Conservation (phyloP, 2,888 invertebrate species). For the Melanotus villosus region DNA sequence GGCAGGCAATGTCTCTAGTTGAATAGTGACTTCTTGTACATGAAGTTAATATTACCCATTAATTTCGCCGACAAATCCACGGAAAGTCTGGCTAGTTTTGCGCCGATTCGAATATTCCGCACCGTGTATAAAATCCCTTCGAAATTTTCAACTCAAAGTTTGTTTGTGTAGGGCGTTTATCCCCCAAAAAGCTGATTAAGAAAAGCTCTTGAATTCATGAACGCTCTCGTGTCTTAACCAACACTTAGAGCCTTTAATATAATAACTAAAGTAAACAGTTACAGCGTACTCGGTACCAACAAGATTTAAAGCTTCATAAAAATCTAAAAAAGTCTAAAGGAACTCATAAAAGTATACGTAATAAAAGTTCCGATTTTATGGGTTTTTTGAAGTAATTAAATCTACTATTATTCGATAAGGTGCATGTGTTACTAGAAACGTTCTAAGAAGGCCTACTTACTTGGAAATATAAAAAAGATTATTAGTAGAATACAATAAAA, state of each 20-base stretch:
- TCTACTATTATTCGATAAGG: too few relatives aligned
- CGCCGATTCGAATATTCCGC: not conserved
- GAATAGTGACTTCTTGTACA: slow-evolving; percentile 25
- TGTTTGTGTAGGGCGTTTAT: slow-evolving; percentile 22
- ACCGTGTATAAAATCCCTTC: slow-evolving; percentile 20
- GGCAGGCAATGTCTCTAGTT: slow-evolving; percentile 9
- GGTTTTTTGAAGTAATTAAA: too few relatives aligned
- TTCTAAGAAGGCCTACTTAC: too few relatives aligned
- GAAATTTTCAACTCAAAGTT: slow-evolving; percentile 20
- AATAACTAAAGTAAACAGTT: slow-evolving; percentile 30
- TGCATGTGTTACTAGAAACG: too few relatives aligned
- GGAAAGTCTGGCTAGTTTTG: slow-evolving; percentile 12
- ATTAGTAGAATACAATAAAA: too few relatives aligned
- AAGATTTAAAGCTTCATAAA: not conserved
- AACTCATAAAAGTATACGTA: not conserved
- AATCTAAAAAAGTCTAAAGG: not conserved
- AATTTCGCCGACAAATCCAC: slow-evolving; percentile 23
- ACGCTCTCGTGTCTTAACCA: slow-evolving; percentile 33
- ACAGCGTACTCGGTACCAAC: not conserved
- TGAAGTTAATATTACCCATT: slow-evolving; percentile 31
- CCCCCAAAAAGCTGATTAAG: slow-evolving; percentile 34
- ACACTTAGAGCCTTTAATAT: slow-evolving; percentile 28
- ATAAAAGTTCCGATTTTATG: too few relatives aligned
- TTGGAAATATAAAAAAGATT: too few relatives aligned
- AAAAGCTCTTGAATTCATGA: slow-evolving; percentile 31